These are phyloP conservation scores for Julus scandinavius DNA, from an alignment of 2,888 invertebrate genomes.

Conservation along the genomic window DNA sequence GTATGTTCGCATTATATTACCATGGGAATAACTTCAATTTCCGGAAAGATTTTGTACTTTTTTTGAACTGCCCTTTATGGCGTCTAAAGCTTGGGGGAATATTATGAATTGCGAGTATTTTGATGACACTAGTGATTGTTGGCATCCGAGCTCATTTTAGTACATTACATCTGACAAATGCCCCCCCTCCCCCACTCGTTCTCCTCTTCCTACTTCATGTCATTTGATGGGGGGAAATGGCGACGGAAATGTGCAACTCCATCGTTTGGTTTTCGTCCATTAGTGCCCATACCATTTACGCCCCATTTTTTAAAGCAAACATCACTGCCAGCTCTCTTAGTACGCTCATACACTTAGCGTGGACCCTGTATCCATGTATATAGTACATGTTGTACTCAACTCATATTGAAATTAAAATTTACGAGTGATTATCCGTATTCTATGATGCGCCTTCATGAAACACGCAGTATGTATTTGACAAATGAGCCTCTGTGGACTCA, in stretches of 20 bases:
- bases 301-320: neutral
- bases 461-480: neutral
- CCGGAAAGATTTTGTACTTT: neutral
- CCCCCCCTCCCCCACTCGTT: neutral
- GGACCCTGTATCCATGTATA: neutral
- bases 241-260: neutral
- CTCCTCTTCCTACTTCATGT: neutral
- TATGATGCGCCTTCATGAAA: neutral
- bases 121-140: neutral
- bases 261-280: neutral
- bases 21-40: neutral
- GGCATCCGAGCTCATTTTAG: neutral
- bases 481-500: neutral
- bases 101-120: neutral
- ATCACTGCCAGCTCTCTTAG: neutral
- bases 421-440: neutral
- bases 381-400: neutral
- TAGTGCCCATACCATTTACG: neutral
- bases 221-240: neutral
- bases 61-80: neutral
- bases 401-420: neutral
- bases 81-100: neutral
- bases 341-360: neutral
- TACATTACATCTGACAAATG: neutral
- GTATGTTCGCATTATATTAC: no score